These are phyloP conservation scores for Frankliniella fusca DNA, from an alignment of 2,888 invertebrate species.

Conservation along the genomic window DNA sequence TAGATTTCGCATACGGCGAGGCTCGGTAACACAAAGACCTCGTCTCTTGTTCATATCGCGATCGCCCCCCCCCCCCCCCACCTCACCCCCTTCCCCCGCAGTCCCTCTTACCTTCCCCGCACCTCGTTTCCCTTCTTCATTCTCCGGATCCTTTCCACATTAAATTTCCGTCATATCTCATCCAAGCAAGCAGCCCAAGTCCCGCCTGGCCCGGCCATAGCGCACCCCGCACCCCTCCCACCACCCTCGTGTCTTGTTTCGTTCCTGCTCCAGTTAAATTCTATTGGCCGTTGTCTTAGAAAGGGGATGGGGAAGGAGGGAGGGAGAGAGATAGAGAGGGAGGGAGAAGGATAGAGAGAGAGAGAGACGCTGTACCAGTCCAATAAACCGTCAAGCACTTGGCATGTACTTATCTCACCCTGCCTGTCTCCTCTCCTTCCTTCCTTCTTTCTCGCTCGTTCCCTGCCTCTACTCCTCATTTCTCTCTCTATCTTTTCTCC, in stretches of 20 bases:
- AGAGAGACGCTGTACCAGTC: conserved; percentile 3
- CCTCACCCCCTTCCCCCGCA: background rate
- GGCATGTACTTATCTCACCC: conserved; percentile 17
- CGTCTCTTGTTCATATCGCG: background rate
- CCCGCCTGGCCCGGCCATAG: background rate
- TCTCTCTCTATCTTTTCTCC: background rate
- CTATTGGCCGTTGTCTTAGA: conserved; percentile 1
- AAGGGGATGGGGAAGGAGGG: background rate
- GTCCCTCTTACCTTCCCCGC: background rate
- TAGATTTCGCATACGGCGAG: background rate
- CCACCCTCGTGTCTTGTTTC: background rate
- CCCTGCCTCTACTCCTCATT: background rate
- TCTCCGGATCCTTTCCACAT: conserved; percentile 17
- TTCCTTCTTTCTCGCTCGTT: background rate
- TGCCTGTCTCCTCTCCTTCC: background rate
- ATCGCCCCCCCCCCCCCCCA: background rate
- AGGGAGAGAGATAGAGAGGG: background rate
- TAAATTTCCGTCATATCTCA: conserved; percentile 26
- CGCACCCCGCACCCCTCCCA: background rate
- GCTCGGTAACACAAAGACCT: background rate
- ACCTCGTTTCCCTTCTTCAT: background rate
- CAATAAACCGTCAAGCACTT: conserved; percentile 25
- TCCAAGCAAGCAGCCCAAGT: background rate
- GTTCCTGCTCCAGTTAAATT: conserved; percentile 22
- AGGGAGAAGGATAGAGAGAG: background rate